These are phyloP conservation scores for Octopus bimaculoides DNA, from an alignment of 1,140 invertebrate species.

Conservation along the genomic window DNA sequence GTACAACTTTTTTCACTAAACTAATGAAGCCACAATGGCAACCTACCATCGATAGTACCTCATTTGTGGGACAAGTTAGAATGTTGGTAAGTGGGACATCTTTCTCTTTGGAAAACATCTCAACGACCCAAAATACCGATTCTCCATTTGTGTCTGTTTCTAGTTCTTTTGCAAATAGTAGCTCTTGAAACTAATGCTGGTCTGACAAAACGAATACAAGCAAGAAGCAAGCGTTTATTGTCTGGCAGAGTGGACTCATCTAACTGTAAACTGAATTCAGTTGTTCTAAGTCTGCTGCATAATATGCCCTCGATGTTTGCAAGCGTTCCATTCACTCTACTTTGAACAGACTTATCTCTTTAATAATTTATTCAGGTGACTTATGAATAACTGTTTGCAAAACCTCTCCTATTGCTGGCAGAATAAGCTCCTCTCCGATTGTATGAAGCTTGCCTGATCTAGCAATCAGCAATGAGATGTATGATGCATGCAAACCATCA, in stretches of 20 bases:
- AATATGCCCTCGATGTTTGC: background rate
- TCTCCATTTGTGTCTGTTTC: background rate
- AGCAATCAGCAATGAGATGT: background rate
- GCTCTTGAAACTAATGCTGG: background rate
- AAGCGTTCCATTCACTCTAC: background rate
- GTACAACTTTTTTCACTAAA: constrained; percentile 1
- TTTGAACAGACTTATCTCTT: background rate
- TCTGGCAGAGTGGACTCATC: constrained; percentile 1
- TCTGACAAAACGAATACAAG: background rate
- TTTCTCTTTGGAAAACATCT: constrained; percentile 1
- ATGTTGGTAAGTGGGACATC: background rate
- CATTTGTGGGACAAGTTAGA: background rate
- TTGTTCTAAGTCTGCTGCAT: background rate
- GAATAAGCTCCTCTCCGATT: background rate
- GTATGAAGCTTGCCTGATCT: background rate
- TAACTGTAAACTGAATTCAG: background rate
- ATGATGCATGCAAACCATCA: background rate
- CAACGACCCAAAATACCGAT: background rate
- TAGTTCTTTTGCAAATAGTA: constrained; percentile 2
- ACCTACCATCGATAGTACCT: constrained; percentile 2
- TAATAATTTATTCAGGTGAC: background rate
- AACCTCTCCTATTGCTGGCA: constrained; percentile 6
- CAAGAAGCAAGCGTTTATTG: background rate
- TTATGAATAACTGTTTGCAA: background rate
- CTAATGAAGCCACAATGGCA: background rate